These are phyloP conservation scores for Calidris pugnax DNA, from an alignment of 2,113 vertebrate species.

Conservation along the genomic window DNA sequence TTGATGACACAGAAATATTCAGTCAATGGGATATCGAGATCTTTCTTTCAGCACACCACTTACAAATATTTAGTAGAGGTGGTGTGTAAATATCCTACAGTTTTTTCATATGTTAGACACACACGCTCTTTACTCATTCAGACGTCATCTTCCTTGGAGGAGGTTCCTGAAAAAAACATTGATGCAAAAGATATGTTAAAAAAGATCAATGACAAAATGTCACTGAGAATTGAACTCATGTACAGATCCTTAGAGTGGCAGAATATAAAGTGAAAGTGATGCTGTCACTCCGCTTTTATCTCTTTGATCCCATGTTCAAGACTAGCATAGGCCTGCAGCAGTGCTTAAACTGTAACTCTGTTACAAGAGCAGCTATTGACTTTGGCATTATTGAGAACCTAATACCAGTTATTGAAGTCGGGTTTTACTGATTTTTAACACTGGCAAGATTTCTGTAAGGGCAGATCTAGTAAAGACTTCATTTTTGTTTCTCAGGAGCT, in stretches of 20 bases:
- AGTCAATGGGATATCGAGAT: background rate
- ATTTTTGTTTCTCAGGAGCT: background rate
- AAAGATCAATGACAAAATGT: constrained; percentile 60
- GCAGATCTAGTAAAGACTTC: background rate
- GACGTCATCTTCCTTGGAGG: background rate
- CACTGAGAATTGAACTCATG: constrained; percentile 25
- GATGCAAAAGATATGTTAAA: constrained; percentile 58
- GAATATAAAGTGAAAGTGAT: constrained; percentile 39
- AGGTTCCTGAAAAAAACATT: background rate
- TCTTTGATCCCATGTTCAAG: constrained; percentile 63
- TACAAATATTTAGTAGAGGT: background rate
- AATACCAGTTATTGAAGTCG: constrained; percentile 17
- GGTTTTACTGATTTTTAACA: constrained; percentile 51
- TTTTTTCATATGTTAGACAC: background rate
- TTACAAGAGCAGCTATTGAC: constrained; percentile 66
- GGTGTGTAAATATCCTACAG: background rate
- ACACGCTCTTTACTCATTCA: background rate
- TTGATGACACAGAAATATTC: background rate
- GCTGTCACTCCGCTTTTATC: constrained; percentile 48
- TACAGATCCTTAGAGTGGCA: constrained; percentile 33
- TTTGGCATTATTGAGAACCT: constrained; percentile 36
- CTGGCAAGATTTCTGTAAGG: constrained; percentile 5
- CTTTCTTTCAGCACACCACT: background rate
- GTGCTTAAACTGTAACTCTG: constrained; percentile 45
- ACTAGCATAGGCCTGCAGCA: constrained; percentile 44